A percentile compares a stretch with the other conserved stretches of the same genome.
Evolutionary conservation across 2,888 invertebrate species (phyloP).

Genomic region (Baccha elongata): DNA sequence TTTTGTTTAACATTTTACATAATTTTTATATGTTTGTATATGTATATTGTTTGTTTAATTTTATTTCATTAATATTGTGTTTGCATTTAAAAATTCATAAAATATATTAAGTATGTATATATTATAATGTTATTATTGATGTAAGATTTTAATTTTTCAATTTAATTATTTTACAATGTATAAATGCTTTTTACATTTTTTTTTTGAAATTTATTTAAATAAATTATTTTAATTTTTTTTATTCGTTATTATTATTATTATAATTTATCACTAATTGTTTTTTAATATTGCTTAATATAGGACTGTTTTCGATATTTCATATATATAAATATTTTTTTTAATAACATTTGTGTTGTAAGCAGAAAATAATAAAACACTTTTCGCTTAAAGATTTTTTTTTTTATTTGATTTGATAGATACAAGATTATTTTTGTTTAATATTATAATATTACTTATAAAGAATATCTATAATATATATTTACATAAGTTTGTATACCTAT

Average conservation of each 20-base stretch:
- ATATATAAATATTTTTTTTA: constrained; percentile 25
- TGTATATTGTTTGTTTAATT: constrained; percentile 31
- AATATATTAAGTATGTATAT: constrained; percentile 51
- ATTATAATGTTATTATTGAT: constrained; percentile 42
- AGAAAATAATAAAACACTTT: constrained; percentile 61
- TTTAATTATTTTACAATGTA: constrained; percentile 66
- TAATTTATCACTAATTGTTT: constrained; percentile 63
- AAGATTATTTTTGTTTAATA: constrained; percentile 40
- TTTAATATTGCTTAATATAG: constrained; percentile 71
- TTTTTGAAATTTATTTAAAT: constrained; percentile 31
- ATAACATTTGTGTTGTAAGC: constrained; percentile 54
- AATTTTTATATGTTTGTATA: constrained; percentile 35
- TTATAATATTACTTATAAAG: constrained; percentile 33
- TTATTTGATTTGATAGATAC: constrained; percentile 46
- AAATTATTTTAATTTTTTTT: constrained; percentile 11
- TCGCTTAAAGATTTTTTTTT: constrained; percentile 26
- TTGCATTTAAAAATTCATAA: constrained; percentile 67
- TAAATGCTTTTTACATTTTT: constrained; percentile 70
- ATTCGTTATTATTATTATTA: constrained; percentile 7
- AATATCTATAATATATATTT: constrained; percentile 57
- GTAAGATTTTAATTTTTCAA: constrained; percentile 35
- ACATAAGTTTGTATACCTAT: constrained; percentile 59
- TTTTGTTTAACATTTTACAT: constrained; percentile 57
- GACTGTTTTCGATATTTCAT: constrained; percentile 63
- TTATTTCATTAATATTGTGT: constrained; percentile 23